Evolutionary conservation across 1,140 invertebrate genomes (phyloP).

Genomic region (Orchesella cincta): DNA sequence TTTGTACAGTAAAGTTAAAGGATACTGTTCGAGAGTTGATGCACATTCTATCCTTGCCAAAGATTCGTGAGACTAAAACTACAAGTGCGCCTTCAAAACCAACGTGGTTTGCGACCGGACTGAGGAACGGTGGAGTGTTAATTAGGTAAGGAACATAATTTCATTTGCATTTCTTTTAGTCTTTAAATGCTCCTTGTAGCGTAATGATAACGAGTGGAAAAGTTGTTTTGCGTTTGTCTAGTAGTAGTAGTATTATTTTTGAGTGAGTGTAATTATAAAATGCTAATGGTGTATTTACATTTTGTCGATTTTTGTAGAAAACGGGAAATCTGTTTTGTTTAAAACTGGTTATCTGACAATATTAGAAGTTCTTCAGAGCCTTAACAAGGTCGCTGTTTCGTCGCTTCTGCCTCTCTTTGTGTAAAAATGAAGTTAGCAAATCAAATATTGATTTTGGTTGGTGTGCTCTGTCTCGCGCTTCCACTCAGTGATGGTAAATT

Average conservation of each 20-base stretch:
- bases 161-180: too few relatives aligned
- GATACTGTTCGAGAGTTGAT: conserved; percentile 70
- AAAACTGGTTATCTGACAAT: conserved; percentile 71
- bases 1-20: conserved; percentile 14
- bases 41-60: conserved; percentile 66
- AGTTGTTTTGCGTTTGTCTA: too few relatives aligned
- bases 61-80: conserved; percentile 70
- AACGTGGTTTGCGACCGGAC: conserved; percentile 75
- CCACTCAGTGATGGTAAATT: too few relatives aligned
- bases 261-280: too few relatives aligned
- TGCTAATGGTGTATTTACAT: too few relatives aligned
- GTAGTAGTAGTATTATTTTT: too few relatives aligned
- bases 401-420: conserved; percentile 63
- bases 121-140: conserved; percentile 66
- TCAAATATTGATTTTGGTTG: too few relatives aligned
- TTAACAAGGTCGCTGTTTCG: conserved; percentile 71
- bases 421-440: too few relatives aligned
- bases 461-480: too few relatives aligned
- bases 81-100: conserved; percentile 72
- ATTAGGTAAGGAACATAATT: conserved; percentile 64
- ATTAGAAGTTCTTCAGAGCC: conserved; percentile 74
- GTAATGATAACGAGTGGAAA: too few relatives aligned
- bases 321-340: conserved; percentile 69
- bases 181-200: too few relatives aligned
- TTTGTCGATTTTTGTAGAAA: conserved; percentile 66